Percentiles rank a stretch among this genome's conserved stretches.
These are phyloP conservation scores for Aricia agestis DNA, from an alignment of 1,140 invertebrate species.

Conservation along the genomic window DNA sequence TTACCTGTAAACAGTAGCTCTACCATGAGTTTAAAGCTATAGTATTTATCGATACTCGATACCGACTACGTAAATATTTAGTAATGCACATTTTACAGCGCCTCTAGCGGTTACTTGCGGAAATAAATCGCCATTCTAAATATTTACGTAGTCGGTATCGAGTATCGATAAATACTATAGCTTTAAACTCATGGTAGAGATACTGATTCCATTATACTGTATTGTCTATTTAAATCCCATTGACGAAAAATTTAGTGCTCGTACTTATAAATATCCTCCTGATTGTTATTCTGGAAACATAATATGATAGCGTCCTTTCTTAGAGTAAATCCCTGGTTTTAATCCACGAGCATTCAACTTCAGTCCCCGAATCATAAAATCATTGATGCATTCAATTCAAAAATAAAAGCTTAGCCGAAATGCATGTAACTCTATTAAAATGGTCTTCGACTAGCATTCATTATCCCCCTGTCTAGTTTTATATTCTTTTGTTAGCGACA, in stretches of 20 bases:
- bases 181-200: too few species aligned
- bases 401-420: slow-evolving; percentile 58
- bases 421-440: slow-evolving; percentile 71
- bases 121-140: too few species aligned
- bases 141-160: too few species aligned
- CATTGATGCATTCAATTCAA: slow-evolving; percentile 47
- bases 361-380: slow-evolving; percentile 30
- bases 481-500: slow-evolving; percentile 67
- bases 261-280: neutral
- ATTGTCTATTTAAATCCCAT: neutral
- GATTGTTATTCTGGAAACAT: neutral
- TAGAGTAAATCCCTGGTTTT: slow-evolving; percentile 5
- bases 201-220: too few species aligned
- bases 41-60: too few species aligned
- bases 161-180: too few species aligned
- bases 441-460: slow-evolving; percentile 69
- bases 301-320: neutral
- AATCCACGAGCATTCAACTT: slow-evolving; percentile 16
- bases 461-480: slow-evolving; percentile 73
- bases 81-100: too few species aligned
- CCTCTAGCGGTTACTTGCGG: too few species aligned
- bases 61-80: too few species aligned
- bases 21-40: too few species aligned
- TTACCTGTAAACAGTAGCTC: too few species aligned
- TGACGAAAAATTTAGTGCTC: neutral